Conservation (phyloP, 2,797 vertebrate genomes). For the Pangasius sanitwongsei region DNA sequence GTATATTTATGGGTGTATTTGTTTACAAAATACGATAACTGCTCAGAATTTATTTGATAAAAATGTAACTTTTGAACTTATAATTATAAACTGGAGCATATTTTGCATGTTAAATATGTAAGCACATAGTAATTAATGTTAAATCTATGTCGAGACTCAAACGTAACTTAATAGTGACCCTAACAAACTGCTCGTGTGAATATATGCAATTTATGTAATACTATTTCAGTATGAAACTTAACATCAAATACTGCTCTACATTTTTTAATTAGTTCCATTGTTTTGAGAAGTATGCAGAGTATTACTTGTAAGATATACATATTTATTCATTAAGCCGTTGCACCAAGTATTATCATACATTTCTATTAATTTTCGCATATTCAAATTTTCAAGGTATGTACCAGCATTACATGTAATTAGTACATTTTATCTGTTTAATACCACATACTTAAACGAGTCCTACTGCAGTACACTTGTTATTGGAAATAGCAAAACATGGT, state of each 20-base stretch:
- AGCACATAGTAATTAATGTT: background rate
- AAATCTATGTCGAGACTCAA: background rate
- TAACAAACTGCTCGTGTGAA: background rate
- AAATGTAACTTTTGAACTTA: background rate
- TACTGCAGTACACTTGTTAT: background rate
- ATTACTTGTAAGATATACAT: background rate
- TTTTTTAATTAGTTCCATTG: background rate
- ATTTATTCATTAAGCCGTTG: background rate
- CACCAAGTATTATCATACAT: background rate
- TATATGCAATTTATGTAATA: background rate
- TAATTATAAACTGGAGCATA: background rate
- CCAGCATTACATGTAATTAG: background rate
- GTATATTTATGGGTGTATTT: background rate
- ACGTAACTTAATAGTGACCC: background rate
- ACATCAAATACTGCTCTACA: background rate
- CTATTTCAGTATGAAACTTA: background rate
- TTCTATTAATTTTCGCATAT: background rate
- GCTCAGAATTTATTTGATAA: background rate
- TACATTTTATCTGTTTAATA: background rate
- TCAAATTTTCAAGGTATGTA: background rate
- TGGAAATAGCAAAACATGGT: background rate
- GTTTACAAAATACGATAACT: background rate
- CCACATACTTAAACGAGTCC: background rate
- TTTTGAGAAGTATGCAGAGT: background rate
- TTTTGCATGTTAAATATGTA: background rate